These are phyloP conservation scores for Nemotelus nigrinus DNA, from an alignment of 2,888 invertebrate genomes.

Conservation along the genomic window DNA sequence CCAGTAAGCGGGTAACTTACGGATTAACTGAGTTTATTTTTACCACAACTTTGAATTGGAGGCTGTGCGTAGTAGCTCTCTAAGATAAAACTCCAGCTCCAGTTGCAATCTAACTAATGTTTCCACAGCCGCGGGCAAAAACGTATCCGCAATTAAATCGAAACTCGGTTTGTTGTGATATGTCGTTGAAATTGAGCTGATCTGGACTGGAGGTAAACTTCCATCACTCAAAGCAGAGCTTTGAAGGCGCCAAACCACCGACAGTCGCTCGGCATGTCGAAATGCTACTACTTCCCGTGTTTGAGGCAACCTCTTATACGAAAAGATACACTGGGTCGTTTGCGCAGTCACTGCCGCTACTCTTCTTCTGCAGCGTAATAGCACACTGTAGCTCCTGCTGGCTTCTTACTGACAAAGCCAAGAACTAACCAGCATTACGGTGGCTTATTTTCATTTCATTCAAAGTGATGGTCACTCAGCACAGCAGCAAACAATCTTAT, in stretches of 20 bases:
- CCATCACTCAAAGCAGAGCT: not conserved
- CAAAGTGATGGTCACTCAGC: not conserved
- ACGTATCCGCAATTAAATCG: not conserved
- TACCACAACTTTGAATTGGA: not conserved
- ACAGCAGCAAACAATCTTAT: constrained; percentile 13
- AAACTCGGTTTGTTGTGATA: not conserved
- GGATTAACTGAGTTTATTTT: not conserved
- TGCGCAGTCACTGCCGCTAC: not conserved
- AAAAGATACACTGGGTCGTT: not conserved
- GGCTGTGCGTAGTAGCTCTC: not conserved
- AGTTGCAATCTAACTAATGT: not conserved
- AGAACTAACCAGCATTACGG: no score
- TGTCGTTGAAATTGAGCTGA: not conserved
- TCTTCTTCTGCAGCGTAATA: not conserved
- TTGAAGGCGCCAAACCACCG: not conserved
- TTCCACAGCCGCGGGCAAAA: not conserved
- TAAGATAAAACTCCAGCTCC: not conserved
- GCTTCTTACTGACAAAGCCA: no score
- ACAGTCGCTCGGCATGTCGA: not conserved
- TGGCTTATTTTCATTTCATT: constrained; percentile 12
- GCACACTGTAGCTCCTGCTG: not conserved
- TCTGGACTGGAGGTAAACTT: not conserved
- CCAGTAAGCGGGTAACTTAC: not conserved
- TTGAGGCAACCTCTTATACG: no score
- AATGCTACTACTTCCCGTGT: no score